Base-by-base conservation (phyloP, 1,140 invertebrate genomes). In the Zaprionus capensis region DNA sequence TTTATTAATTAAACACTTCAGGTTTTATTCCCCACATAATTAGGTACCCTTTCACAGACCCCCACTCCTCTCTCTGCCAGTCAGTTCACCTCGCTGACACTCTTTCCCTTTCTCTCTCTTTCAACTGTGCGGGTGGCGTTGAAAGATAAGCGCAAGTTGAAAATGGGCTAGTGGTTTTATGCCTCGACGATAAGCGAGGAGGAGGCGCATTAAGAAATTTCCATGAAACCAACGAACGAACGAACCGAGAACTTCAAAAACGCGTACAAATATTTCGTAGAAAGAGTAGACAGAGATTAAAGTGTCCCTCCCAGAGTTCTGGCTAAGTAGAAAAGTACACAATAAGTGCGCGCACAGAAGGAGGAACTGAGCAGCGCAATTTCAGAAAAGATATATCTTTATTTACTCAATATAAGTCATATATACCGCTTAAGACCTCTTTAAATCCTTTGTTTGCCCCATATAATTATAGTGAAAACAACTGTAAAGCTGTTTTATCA, bases 1-100 rank as follows among this genome's bases (percentile, higher is more conserved):
- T 88, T 88, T 90, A 90, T 88, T 88, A 88, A 88, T 88, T 88
- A 88, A 88, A 85, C 85, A 88, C 78, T 88, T 78, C 36, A 82
- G 63, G 22, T 81, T 74, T 88, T 84, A 80, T 88, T 56, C 69
- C 78, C 65, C 75, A 59, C 66, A 61, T 87, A 84, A 87, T 90
- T 81, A 78, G 74, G 53, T 53, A 74, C 61, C 63, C 83, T 79
- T 53, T 58, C 24, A 31, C 64, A 12, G 7, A 24, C 24, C 51
- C 15, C 2, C 59, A 5, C 17, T 17, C 15, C 49, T 5, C 3
- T 2, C 17, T 11, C 22, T 28, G 11, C 49, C n/a, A 41, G 1
- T 22, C 34, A 44, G 6, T 44, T 44, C 41, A 44, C 24, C 26
- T 63, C 38, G 9, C 34, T 44, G 41, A 59, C 17, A 68, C 46